These are phyloP conservation scores for Melangyna quadrimaculata DNA, from an alignment of 2,888 invertebrate species.

Conservation along the genomic window DNA sequence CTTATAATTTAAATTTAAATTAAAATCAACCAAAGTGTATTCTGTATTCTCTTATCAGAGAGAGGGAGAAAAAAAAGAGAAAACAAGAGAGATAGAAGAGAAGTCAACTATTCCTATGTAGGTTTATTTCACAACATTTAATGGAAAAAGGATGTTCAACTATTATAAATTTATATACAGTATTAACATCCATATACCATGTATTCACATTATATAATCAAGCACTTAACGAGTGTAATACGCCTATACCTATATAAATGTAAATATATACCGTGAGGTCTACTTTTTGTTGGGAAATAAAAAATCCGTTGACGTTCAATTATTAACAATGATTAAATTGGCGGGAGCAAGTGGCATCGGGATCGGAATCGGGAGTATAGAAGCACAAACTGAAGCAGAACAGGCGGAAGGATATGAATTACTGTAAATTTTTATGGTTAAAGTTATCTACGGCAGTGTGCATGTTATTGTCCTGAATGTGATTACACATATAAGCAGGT, in stretches of 20 bases:
- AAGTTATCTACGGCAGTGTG: slow-evolving; percentile 30
- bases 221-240: background rate
- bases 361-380: background rate
- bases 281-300: background rate
- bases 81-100: background rate
- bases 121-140: background rate
- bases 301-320: slow-evolving; percentile 19
- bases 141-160: background rate
- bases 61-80: background rate
- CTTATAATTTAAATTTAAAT: background rate
- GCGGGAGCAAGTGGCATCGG: slow-evolving; percentile 10
- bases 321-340: slow-evolving; percentile 35
- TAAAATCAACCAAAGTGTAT: background rate
- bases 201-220: background rate
- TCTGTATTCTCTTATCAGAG: background rate
- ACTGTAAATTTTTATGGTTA: slow-evolving; percentile 39
- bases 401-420: slow-evolving; percentile 37
- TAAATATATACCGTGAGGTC: background rate
- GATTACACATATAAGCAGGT: slow-evolving; percentile 22
- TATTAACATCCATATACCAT: background rate
- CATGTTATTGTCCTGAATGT: slow-evolving; percentile 27
- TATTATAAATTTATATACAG: background rate
- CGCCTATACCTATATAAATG: background rate
- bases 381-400: background rate
- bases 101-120: background rate